A percentile compares a stretch with the other conserved stretches of the same genome.
Evolutionary conservation across 2,113 vertebrate species (phyloP).

Genomic region (Mohoua ochrocephala): DNA sequence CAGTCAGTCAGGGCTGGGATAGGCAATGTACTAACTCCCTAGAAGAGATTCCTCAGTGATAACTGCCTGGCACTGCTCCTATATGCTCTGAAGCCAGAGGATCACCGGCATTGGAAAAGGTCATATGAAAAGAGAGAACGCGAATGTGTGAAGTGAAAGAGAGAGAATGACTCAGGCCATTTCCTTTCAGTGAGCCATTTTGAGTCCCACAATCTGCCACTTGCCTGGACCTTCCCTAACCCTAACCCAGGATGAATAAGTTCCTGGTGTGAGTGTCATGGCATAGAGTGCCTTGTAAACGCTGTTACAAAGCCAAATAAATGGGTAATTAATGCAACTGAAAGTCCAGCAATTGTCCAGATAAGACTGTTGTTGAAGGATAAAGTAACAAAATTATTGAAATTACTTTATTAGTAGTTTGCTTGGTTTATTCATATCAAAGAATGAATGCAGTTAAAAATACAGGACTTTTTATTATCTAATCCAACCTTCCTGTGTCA

Average conservation of each 20-base stretch:
- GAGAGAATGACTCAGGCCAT: rapidly evolving
- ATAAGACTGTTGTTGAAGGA: neutral
- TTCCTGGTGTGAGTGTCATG: neutral
- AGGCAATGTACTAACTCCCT: neutral
- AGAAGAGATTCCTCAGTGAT: rapidly evolving
- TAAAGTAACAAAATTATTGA: neutral
- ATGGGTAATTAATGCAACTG: neutral
- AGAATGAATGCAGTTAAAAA: neutral
- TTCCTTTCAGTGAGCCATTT: neutral
- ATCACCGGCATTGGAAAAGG: neutral
- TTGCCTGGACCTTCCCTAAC: neutral
- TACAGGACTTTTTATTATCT: neutral
- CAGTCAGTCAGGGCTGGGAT: neutral
- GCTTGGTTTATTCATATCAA: neutral
- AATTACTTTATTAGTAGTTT: neutral
- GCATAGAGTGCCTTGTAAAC: rapidly evolving
- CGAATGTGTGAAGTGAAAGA: neutral
- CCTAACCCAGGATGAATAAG: neutral
- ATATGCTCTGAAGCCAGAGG: neutral
- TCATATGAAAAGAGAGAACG: too few species aligned
- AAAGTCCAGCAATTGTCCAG: neutral
- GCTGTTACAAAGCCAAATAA: neutral
- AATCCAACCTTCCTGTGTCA: neutral
- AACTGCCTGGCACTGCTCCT: neutral
- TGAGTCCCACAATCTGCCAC: neutral